phyloP scores from a whole-genome alignment of 1,140 invertebrate genomes.

The Rhynchophorus ferrugineus region DNA sequence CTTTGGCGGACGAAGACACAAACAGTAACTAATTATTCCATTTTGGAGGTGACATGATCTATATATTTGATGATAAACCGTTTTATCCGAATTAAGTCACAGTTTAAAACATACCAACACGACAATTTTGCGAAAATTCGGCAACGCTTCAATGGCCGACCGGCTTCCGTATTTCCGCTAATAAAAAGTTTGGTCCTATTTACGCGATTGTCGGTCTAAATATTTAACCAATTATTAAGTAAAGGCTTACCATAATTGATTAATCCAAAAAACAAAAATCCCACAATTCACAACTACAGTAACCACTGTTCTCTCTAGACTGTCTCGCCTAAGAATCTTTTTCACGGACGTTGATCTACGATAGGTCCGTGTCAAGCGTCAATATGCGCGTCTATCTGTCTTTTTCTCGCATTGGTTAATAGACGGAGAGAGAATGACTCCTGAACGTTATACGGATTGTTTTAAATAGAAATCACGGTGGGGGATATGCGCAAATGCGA shows the following conservation, averaged over 20 bases:
- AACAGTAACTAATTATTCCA: too few relatives aligned
- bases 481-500: slow-evolving; percentile 6
- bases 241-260: slow-evolving; percentile 39
- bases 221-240: too few relatives aligned
- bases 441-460: slow-evolving; percentile 3
- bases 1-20: background rate
- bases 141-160: slow-evolving; percentile 28
- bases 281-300: slow-evolving; percentile 33
- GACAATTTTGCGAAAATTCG: slow-evolving; percentile 17
- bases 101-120: too few relatives aligned
- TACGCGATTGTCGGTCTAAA: slow-evolving; percentile 2
- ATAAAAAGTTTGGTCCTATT: too few relatives aligned
- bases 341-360: slow-evolving; percentile 40
- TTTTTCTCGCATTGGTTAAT: slow-evolving; percentile 6
- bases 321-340: slow-evolving; percentile 29
- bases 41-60: too few relatives aligned
- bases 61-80: too few relatives aligned
- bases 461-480: background rate
- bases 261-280: slow-evolving; percentile 33
- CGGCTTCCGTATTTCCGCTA: too few relatives aligned
- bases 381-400: slow-evolving; percentile 11
- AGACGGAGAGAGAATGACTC: background rate
- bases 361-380: slow-evolving; percentile 21
- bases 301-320: slow-evolving; percentile 32
- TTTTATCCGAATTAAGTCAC: too few relatives aligned